phyloP scores from a whole-genome alignment of 1,140 invertebrate genomes.

The Drosophila malerkotliana region DNA sequence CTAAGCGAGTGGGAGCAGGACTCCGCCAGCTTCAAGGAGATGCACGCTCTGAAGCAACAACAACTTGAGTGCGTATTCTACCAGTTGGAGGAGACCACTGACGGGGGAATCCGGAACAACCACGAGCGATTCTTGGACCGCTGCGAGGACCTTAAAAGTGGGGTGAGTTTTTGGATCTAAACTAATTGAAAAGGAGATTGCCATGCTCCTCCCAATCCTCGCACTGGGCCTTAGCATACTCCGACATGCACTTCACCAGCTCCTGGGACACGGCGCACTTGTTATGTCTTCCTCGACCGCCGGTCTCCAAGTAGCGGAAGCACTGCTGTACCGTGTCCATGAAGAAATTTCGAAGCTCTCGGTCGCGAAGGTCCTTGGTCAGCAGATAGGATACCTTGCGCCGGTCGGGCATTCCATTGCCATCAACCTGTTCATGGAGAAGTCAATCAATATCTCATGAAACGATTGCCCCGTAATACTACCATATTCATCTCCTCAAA shows the following conservation, averaged over 20 bases:
- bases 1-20: constrained; percentile 84
- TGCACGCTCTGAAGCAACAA: constrained; percentile 78
- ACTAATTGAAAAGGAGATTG: constrained; percentile 60
- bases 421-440: constrained; percentile 75
- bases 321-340: constrained; percentile 86
- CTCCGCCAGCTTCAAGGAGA: constrained; percentile 79
- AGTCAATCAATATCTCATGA: constrained; percentile 31
- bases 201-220: constrained; percentile 85
- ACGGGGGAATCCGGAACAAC: constrained; percentile 51
- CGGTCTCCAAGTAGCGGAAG: constrained; percentile 85
- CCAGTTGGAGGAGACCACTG: constrained; percentile 67
- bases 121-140: constrained; percentile 80
- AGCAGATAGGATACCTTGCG: constrained; percentile 85
- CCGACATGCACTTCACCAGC: constrained; percentile 85
- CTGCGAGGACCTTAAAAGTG: constrained; percentile 84
- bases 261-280: constrained; percentile 85
- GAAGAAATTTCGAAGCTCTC: constrained; percentile 85
- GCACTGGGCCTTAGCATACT: constrained; percentile 85
- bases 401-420: constrained; percentile 85
- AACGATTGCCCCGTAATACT: constrained; percentile 6
- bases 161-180: constrained; percentile 67
- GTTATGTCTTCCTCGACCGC: constrained; percentile 79
- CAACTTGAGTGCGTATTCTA: constrained; percentile 78
- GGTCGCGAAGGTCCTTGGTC: constrained; percentile 85
- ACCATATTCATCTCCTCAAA: constrained; percentile 86